These are phyloP conservation scores for Drosophila subpulchrella DNA, from an alignment of 1,140 invertebrate genomes.

Conservation along the genomic window DNA sequence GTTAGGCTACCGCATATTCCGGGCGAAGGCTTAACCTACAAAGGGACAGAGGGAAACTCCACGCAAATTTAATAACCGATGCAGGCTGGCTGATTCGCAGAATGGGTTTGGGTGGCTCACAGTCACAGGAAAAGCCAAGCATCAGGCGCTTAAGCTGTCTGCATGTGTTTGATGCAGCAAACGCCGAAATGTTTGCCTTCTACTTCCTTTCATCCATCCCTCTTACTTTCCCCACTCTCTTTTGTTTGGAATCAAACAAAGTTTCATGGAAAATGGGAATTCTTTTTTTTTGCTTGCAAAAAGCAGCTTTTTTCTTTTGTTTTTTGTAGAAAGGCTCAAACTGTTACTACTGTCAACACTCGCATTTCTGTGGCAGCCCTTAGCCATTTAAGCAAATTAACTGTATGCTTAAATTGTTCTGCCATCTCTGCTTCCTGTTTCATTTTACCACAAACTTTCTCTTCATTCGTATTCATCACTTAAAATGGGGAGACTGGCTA, in stretches of 20 bases:
- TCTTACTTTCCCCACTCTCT: conserved; percentile 5
- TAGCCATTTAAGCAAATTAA: conserved; percentile 70
- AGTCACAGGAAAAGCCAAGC: conserved; percentile 19
- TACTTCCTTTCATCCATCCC: conserved; percentile 23
- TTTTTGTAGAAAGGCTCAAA: conserved; percentile 9
- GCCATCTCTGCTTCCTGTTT: conserved; percentile 7
- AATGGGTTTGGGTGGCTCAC: neutral
- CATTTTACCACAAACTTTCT: conserved; percentile 4
- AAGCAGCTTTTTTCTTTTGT: neutral
- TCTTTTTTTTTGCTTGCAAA: neutral
- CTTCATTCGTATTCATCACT: neutral
- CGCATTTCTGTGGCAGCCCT: conserved; percentile 37
- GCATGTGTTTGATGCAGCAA: conserved; percentile 69
- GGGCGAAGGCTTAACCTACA: conserved; percentile 8
- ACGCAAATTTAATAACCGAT: conserved; percentile 56
- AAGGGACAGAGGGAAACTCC: conserved; percentile 7
- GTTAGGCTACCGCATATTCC: conserved; percentile 31
- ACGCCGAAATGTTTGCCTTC: conserved; percentile 52
- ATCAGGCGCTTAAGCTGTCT: conserved; percentile 56
- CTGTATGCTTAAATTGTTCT: conserved; percentile 53
- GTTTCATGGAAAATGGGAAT: conserved; percentile 46
- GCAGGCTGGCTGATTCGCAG: conserved; percentile 26
- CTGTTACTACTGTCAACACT: conserved; percentile 38
- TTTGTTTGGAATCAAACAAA: conserved; percentile 36
- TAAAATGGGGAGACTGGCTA: neutral